Evolutionary conservation across 2,888 invertebrate genomes (phyloP), one percentile per base, ranked within the genome.

Genomic region (Rhimphoctona megacephalus): DNA sequence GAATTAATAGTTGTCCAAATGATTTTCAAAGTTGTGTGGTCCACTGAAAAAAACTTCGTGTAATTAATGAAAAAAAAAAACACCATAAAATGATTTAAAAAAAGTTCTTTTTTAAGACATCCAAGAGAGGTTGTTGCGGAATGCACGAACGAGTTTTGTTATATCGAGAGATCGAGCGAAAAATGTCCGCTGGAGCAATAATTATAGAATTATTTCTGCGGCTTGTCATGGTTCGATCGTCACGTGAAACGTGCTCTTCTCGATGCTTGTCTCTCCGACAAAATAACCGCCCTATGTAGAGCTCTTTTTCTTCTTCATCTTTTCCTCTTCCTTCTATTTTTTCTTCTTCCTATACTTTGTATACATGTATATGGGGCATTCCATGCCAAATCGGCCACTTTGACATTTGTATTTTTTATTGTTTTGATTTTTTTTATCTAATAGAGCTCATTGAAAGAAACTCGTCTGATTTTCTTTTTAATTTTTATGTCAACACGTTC

Each of bases 141-240:
- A 79, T 82, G 78, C 78, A 70, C 54, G 43, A 76, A 70, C 54
- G 46, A 78, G 57, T 67, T n/a, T 57, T 39, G 46, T n/a, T 36
- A 25, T 79, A 67, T 39, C 46, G 66, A 67, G 57, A 64, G 52
- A 73, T 36, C 82, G 54, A 83, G 80, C 52, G 36, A 39, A 73
- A 82, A 57, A 72, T 46, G 6, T 54, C 22, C 36, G 57, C 76
- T 49, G 57, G 80, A 72, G 70, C 76, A 80, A 86, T 86, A 83
- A 86, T 86, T 83, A 86, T 86, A 77, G 73, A 86, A 83, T 83
- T 76, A 80, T 86, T 86, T 81, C 83, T 79, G 79, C 54, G 74
- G 85, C 83, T 74, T 80, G 64, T 86, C 83, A 80, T 70, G 85
- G 54, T 83, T 72, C 79, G 85, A 78, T 86, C 72, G 85, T 52